Evolutionary conservation across 2,113 vertebrate species (phyloP).

Genomic region (Seriola rivoliana): DNA sequence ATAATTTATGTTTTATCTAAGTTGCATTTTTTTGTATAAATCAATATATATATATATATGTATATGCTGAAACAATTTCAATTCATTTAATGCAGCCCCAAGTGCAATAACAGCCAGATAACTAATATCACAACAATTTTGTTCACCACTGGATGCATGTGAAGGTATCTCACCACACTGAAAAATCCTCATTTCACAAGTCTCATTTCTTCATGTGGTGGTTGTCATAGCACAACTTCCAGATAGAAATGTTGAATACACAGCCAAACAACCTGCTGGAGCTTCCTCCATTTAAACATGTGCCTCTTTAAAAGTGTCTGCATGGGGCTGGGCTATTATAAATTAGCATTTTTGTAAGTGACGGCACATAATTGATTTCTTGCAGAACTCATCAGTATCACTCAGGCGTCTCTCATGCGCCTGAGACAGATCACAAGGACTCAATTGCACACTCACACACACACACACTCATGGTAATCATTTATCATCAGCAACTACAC

Average conservation of each 20-base stretch:
- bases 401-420: conserved; percentile 31
- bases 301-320: neutral
- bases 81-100: too few relatives aligned
- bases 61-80: too few relatives aligned
- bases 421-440: conserved; percentile 17
- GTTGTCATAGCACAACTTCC: neutral
- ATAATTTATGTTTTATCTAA: too few relatives aligned
- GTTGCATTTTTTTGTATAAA: too few relatives aligned
- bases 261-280: too few relatives aligned
- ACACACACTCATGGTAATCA: neutral
- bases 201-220: neutral
- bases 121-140: too few relatives aligned
- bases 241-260: too few relatives aligned
- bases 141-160: neutral
- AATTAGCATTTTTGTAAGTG: neutral
- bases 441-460: neutral
- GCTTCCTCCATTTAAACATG: neutral
- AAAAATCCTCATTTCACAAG: neutral
- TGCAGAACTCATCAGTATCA: conserved; percentile 22
- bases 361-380: conserved; percentile 40
- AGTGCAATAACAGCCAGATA: neutral
- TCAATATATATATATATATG: too few relatives aligned
- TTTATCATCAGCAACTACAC: neutral
- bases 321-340: too few relatives aligned
- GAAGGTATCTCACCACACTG: neutral